phyloP scores from a whole-genome alignment of 2,888 invertebrate species.

The Diloba caeruleocephala region DNA sequence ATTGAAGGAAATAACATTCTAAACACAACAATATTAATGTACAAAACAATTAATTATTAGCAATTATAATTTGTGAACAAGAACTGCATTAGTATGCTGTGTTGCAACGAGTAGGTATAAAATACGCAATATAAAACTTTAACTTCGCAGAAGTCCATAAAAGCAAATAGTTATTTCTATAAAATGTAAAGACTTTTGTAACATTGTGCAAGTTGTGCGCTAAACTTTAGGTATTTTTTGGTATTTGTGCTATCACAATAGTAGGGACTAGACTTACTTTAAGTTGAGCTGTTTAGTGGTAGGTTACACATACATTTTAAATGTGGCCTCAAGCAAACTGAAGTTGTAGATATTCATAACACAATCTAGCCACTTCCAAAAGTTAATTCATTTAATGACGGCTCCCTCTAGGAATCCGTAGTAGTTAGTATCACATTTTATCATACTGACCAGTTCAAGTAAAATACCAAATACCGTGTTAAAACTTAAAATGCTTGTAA shows the following conservation, averaged over 20 bases:
- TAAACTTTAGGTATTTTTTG: slow-evolving; percentile 30
- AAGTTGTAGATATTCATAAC: background rate
- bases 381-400: too few species aligned
- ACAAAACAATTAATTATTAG: slow-evolving; percentile 41
- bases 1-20: slow-evolving; percentile 40
- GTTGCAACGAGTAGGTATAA: slow-evolving; percentile 18
- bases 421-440: too few species aligned
- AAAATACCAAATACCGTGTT: too few species aligned
- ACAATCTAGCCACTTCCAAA: background rate
- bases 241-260: slow-evolving; percentile 61
- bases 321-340: background rate
- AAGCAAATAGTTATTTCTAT: too few species aligned
- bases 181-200: background rate
- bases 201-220: slow-evolving; percentile 56
- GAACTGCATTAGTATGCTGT: slow-evolving; percentile 9
- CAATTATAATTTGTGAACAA: slow-evolving; percentile 30
- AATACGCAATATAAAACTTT: slow-evolving; percentile 18
- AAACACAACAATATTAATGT: slow-evolving; percentile 46
- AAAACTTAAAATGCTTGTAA: too few species aligned
- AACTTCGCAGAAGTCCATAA: slow-evolving; percentile 18
- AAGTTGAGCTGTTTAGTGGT: slow-evolving; percentile 46
- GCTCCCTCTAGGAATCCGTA: too few species aligned
- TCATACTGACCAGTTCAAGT: too few species aligned
- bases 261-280: slow-evolving; percentile 70
- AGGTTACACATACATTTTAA: slow-evolving; percentile 2